Percentiles rank a stretch among this genome's conserved stretches.
Evolutionary conservation across 1,140 invertebrate species (phyloP).

Genomic region (Lepidurus arcticus): DNA sequence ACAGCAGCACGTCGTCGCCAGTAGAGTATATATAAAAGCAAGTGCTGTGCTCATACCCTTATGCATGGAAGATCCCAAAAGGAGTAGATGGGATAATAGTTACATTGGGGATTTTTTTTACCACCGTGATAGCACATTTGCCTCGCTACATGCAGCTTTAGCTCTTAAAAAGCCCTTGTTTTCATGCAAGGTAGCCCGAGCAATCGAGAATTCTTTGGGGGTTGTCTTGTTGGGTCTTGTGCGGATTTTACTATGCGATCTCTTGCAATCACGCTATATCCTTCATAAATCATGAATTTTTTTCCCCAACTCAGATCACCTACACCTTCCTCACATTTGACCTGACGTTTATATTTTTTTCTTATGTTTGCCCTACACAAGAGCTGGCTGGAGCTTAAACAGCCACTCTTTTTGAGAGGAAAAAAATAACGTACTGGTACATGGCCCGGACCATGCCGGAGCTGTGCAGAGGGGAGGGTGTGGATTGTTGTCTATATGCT

Average conservation of each 20-base stretch:
- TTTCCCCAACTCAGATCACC: neutral
- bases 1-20: slow-evolving; percentile 20
- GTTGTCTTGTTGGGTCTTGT: neutral
- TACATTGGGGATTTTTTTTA: neutral
- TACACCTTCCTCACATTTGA: neutral
- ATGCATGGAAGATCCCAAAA: neutral
- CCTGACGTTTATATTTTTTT: neutral
- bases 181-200: neutral
- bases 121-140: neutral
- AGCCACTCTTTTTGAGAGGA: neutral
- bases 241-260: slow-evolving; percentile 6
- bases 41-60: neutral
- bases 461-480: neutral
- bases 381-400: neutral
- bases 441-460: neutral
- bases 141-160: slow-evolving; percentile 1
- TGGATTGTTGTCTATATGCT: neutral
- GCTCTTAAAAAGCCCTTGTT: neutral
- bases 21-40: neutral
- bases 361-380: neutral
- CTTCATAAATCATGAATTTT: slow-evolving; percentile 8
- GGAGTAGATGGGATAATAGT: neutral
- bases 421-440: neutral
- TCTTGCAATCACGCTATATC: slow-evolving; percentile 12
- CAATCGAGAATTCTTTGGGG: neutral